Evolutionary conservation across 1,140 invertebrate genomes (phyloP), one percentile per base, ranked within the genome.

Genomic region (Tachypleus tridentatus): DNA sequence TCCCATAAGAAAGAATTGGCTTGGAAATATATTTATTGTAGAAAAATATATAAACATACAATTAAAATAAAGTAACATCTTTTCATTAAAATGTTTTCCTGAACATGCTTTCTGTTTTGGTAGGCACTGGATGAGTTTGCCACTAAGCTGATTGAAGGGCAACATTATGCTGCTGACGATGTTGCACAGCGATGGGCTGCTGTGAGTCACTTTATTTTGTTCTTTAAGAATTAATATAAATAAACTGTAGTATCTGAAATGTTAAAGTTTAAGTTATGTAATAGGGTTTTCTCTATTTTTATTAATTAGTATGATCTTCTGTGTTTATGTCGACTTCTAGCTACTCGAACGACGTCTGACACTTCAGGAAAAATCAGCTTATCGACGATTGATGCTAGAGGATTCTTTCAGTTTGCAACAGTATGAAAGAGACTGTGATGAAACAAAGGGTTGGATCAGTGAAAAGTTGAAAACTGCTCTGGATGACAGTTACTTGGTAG

Each of bases 401-500:
- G 95, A 98, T 73, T 91, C 94, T 0, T 96, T 92, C 76, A 88
- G 90, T 69, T 83, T 94, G 67, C 96, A 98, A 77, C 93, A 97
- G 73, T 98, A 98, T 76, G 95, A 99, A 75, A 82, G 96, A 10
- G 97, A 99, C 76, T 98, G 93, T 74, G 96, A 99, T 74, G 97
- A 99, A 77, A 98, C 95, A 3, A 96, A 97, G 73, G 90, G 93
- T 3, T 99, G 96, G 96, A 94, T 98, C 51, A 97, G 95, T 74
- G 97, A 99, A 78, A 99, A 99, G 80, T 79, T 98, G 4, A 99
- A 99, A 77, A 97, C 97, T 72, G 97, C 97, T 4, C 96, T 92
- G 5, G 97, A 99, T 79, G 96, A 99, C 77, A 97, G 87, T 72
- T 99, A 99, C 74, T 79, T 98, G 74, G 81, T 78, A 48, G 3